Conservation (phyloP, 2,113 vertebrate genomes). For the Archilochus colubris region DNA sequence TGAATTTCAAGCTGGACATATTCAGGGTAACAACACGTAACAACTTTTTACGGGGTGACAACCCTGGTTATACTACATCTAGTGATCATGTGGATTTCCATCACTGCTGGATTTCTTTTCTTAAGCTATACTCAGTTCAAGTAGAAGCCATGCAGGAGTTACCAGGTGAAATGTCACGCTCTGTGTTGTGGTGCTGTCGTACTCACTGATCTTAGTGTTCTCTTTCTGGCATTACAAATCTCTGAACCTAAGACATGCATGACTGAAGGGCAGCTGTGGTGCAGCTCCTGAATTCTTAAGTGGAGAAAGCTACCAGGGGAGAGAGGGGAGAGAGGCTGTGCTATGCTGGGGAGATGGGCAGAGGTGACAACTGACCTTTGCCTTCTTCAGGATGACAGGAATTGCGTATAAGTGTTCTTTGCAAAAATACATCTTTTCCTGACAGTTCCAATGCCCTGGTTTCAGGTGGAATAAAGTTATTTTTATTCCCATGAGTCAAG, state of each 20-base stretch:
- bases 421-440: background rate
- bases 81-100: background rate
- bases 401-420: background rate
- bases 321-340: background rate
- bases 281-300: constrained; percentile 25
- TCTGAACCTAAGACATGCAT: background rate
- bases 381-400: constrained; percentile 6
- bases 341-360: background rate
- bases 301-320: background rate
- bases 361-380: constrained; percentile 23
- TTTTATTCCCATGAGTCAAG: no score
- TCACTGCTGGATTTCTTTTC: background rate
- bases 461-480: no score
- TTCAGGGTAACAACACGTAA: background rate
- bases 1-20: background rate
- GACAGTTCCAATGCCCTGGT: no score
- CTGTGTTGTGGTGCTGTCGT: constrained; percentile 1
- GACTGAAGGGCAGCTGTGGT: background rate
- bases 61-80: background rate
- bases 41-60: background rate
- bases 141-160: constrained; percentile 18
- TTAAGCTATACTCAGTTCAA: background rate
- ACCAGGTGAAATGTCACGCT: constrained; percentile 47
- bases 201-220: constrained; percentile 39
- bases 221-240: constrained; percentile 33